Percentiles rank a stretch among this genome's conserved stretches.
Evolutionary conservation across 2,113 vertebrate species (phyloP).

Genomic region (Ginglymostoma cirratum): DNA sequence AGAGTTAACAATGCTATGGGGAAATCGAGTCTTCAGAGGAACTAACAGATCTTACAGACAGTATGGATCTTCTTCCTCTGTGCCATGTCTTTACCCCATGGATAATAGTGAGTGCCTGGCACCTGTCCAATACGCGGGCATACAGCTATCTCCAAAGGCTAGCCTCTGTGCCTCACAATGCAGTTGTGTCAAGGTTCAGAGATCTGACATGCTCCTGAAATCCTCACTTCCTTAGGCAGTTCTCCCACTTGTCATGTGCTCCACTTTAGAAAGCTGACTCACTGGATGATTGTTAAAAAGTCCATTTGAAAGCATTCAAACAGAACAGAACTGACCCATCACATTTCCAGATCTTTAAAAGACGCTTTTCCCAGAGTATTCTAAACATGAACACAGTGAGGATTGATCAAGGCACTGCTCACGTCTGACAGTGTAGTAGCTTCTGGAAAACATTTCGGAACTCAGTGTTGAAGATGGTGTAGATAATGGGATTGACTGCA

Average conservation of each 20-base stretch:
- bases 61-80: neutral
- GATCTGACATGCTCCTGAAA: neutral
- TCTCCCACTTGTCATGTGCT: neutral
- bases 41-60: neutral
- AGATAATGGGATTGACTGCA: constrained; percentile 56
- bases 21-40: neutral
- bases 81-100: neutral
- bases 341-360: neutral
- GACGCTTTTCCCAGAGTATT: neutral
- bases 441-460: constrained; percentile 64
- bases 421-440: constrained; percentile 54
- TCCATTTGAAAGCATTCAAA: neutral
- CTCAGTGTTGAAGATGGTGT: constrained; percentile 60
- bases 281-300: neutral
- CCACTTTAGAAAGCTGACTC: neutral
- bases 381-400: neutral
- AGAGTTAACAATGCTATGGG: neutral
- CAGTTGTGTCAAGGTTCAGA: neutral
- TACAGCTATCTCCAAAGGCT: neutral
- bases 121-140: neutral
- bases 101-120: neutral
- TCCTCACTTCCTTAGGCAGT: neutral
- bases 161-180: neutral
- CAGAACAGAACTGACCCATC: neutral
- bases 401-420: constrained; percentile 14